These are phyloP conservation scores for Pomacea maculata DNA, from an alignment of 1,140 invertebrate species.

Conservation along the genomic window DNA sequence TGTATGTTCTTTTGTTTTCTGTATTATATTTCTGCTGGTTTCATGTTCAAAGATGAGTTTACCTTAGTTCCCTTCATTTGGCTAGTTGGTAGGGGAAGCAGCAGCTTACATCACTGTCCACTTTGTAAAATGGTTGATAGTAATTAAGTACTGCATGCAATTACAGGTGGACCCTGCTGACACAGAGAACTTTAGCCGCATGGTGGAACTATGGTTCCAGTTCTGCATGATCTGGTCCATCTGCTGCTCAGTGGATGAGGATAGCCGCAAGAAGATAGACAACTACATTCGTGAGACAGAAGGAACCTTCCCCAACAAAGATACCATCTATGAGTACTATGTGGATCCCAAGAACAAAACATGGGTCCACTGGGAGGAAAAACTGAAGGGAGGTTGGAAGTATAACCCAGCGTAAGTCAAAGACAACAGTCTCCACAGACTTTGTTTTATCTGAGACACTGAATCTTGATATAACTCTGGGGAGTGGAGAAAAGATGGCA, in stretches of 20 bases:
- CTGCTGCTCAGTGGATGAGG: conserved; percentile 80
- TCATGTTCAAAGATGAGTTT: no score
- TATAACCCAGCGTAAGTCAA: conserved; percentile 72
- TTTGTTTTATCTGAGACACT: no score
- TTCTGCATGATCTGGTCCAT: conserved; percentile 85
- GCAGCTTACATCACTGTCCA: no score
- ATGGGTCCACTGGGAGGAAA: conserved; percentile 82
- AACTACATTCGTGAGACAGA: conserved; percentile 83
- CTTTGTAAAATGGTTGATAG: no score
- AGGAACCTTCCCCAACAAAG: conserved; percentile 82
- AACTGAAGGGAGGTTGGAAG: conserved; percentile 76
- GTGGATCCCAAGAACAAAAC: conserved; percentile 76
- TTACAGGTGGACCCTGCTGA: conserved; percentile 59
- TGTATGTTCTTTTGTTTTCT: no score
- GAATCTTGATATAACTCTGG: no score
- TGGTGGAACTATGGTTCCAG: conserved; percentile 82
- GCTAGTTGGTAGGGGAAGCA: no score
- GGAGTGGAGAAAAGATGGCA: no score
- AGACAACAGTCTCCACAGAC: no score
- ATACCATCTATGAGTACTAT: conserved; percentile 87
- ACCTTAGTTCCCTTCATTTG: no score
- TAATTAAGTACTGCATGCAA: neutral
- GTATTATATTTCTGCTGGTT: no score
- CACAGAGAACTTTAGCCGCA: conserved; percentile 61
- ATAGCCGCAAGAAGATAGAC: conserved; percentile 81